These are phyloP conservation scores for Andrena cerasifolii DNA, from an alignment of 1,140 invertebrate genomes.

Conservation along the genomic window DNA sequence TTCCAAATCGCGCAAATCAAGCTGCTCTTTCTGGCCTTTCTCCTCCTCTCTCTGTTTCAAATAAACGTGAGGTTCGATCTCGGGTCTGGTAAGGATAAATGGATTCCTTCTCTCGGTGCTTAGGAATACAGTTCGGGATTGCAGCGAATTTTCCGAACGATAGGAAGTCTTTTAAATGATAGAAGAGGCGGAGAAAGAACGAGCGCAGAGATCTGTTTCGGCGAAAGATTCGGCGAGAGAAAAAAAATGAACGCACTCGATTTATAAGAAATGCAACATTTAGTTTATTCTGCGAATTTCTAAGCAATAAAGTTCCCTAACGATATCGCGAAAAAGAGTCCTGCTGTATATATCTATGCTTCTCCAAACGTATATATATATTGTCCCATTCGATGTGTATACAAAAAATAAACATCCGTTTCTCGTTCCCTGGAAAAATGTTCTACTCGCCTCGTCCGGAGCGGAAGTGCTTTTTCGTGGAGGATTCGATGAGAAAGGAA, in stretches of 20 bases:
- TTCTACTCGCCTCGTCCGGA: constrained; percentile 73
- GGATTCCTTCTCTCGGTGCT: too few species aligned
- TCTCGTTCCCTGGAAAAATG: constrained; percentile 73
- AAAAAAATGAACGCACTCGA: constrained; percentile 47
- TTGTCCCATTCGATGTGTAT: constrained; percentile 70
- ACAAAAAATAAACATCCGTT: constrained; percentile 72
- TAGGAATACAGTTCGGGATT: too few species aligned
- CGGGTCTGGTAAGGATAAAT: too few species aligned
- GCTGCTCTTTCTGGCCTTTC: too few species aligned
- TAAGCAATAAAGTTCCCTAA: constrained; percentile 80
- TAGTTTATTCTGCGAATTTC: constrained; percentile 79
- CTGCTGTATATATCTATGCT: constrained; percentile 58
- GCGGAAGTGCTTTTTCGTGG: constrained; percentile 20
- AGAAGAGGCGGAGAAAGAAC: too few species aligned
- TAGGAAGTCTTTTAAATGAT: too few species aligned
- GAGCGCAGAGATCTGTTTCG: too few species aligned
- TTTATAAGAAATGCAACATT: constrained; percentile 81
- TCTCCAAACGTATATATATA: constrained; percentile 34
- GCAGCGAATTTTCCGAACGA: too few species aligned
- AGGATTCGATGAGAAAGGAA: constrained; percentile 9
- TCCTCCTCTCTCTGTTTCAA: too few species aligned
- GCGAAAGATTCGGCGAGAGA: too few species aligned
- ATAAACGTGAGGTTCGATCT: too few species aligned
- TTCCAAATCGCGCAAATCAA: constrained; percentile 27
- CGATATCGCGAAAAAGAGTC: constrained; percentile 76